Base-by-base conservation (phyloP, 2,888 invertebrate genomes). In the Lymantria monacha region DNA sequence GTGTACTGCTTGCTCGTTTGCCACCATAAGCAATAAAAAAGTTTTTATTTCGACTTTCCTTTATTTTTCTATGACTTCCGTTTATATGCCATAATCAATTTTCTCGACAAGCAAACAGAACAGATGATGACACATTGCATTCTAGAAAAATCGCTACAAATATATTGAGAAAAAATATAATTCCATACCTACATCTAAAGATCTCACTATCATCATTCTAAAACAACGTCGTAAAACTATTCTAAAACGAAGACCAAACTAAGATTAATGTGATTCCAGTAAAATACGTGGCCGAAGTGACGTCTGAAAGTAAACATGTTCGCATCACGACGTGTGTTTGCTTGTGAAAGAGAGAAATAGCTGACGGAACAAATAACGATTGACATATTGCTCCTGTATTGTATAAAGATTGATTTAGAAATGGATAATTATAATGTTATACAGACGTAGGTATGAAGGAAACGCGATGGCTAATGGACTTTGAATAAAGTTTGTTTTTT, bases 281-380 rank as follows among this genome's bases (percentile, higher is more conserved):
- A 74, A 69, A 74, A 70, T 70, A 65, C 64, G 64, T 64, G 57
- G 83, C 78, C 78, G 78, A 81, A 66, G 60, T 58, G 66, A 67
- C 66, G 57, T 63, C 69, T 77, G 70, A 79, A 81, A 82, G 83
- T 86, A 88, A 88, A 88, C 88, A 88, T 74, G 76, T 79, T 75
- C 62, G 69, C 66, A 66, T 61, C 53, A 33, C 13, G 79, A 79
- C 76, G 66, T 79, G 66, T 81, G 85, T 86, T 84, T 87, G 80
- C 85, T 85, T 86, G 79, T 79, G 55, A 55, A 64, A 55, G 69
- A 51, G 71, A 78, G 82, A 84, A 83, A 86, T 81, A 76, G 76
- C 75, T 69, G 76, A 61, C 72, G 70, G 77, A 75, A 77, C 75
- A 66, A 73, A 75, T 73, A 66, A 57, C 75, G 81, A 87, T 85